Conservation (phyloP, 1,140 invertebrate genomes). For the Holcopasites calliopsidis region DNA sequence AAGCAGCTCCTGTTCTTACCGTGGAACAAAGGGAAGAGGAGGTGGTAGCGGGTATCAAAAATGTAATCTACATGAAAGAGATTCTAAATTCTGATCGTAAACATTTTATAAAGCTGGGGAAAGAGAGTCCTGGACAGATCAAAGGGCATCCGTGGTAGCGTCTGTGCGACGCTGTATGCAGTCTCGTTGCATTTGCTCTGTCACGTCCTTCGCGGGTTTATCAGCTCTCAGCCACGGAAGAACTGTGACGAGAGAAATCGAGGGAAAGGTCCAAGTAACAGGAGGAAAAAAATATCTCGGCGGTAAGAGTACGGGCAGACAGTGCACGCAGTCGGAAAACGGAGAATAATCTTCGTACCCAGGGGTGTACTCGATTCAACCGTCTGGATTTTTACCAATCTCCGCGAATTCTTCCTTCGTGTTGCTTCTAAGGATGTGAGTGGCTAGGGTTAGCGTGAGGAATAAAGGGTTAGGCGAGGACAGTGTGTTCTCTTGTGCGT, state of each 20-base stretch:
- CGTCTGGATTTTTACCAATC: conserved; percentile 46
- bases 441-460: too few species aligned
- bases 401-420: not conserved
- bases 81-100: conserved; percentile 13
- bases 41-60: too few species aligned
- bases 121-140: not conserved
- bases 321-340: not conserved
- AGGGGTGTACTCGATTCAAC: conserved; percentile 46
- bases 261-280: conserved; percentile 4
- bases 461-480: not conserved
- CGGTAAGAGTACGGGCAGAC: conserved; percentile 16
- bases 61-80: not conserved
- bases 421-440: too few species aligned
- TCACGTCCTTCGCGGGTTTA: conserved; percentile 25
- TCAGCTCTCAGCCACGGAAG: conserved; percentile 15
- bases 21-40: not conserved
- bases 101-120: not conserved
- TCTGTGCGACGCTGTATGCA: not conserved
- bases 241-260: not conserved
- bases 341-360: conserved; percentile 52
- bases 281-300: too few species aligned
- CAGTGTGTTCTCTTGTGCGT: not conserved
- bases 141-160: not conserved
- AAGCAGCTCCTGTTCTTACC: too few species aligned
- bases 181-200: not conserved